phyloP scores from a whole-genome alignment of 2,797 vertebrate genomes.

The Philypnodon macrostomus region DNA sequence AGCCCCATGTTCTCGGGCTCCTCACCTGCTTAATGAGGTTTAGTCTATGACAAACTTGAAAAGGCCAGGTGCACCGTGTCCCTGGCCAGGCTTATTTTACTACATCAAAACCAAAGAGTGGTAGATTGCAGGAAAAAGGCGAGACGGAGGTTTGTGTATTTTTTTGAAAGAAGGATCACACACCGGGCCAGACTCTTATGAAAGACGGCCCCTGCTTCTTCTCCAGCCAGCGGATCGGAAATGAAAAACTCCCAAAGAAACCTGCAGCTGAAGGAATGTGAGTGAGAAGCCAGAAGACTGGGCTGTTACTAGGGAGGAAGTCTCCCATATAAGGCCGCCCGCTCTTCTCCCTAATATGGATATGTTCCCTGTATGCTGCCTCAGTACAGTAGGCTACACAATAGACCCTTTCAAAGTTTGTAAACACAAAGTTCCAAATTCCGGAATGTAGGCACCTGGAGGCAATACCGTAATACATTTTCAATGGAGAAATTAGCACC shows the following conservation, averaged over 20 bases:
- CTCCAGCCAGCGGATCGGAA: constrained; percentile 91
- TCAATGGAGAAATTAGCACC: no score
- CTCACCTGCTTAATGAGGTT: constrained; percentile 75
- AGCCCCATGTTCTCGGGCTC: constrained; percentile 48
- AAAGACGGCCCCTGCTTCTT: constrained; percentile 85
- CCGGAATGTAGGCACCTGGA: no score
- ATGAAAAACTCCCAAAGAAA: constrained; percentile 92
- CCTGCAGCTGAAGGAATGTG: constrained; percentile 85
- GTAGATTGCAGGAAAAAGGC: constrained; percentile 89
- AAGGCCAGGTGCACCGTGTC: constrained; percentile 83
- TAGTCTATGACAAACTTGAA: constrained; percentile 75
- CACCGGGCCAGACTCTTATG: constrained; percentile 88
- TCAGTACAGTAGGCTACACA: constrained; percentile 68
- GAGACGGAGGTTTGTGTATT: constrained; percentile 95
- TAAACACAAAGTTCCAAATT: no score
- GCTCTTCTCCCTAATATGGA: constrained; percentile 74
- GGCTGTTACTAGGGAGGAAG: constrained; percentile 90
- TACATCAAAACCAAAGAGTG: constrained; percentile 87
- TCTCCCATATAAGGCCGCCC: constrained; percentile 87
- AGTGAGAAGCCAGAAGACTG: constrained; percentile 85
- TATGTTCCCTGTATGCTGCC: constrained; percentile 61
- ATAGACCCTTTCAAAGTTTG: background rate
- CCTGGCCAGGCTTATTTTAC: constrained; percentile 77
- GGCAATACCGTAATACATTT: no score
- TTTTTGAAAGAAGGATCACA: constrained; percentile 85